phyloP scores from a whole-genome alignment of 2,113 vertebrate species.

The Grantiella picta region DNA sequence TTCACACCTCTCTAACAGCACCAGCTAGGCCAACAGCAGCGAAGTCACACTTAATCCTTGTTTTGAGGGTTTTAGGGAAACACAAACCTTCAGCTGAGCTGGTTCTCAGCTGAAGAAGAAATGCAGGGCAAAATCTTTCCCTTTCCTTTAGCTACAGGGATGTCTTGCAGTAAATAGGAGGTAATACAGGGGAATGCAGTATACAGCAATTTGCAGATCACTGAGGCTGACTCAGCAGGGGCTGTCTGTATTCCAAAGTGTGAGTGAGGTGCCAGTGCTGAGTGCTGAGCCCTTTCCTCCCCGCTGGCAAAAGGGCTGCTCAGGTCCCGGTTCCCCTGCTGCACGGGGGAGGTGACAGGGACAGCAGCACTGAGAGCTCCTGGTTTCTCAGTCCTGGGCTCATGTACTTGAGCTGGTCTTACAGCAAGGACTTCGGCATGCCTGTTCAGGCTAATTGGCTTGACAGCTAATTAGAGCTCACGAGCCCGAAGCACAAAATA shows the following conservation, averaged over 20 bases:
- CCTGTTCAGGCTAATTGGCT: not conserved
- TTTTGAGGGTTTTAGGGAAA: constrained; percentile 26
- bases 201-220: not conserved
- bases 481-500: not conserved
- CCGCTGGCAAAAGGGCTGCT: accelerated
- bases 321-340: not conserved
- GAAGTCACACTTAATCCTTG: constrained; percentile 50
- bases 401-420: not conserved
- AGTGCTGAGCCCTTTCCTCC: not conserved
- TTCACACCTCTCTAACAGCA: constrained; percentile 36
- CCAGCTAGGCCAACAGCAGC: not conserved
- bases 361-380: accelerated
- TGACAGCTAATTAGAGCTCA: constrained; percentile 33
- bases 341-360: not conserved
- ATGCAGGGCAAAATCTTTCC: not conserved
- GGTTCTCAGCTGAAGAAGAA: not conserved
- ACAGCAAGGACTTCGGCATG: not conserved
- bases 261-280: not conserved
- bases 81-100: not conserved
- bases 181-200: not conserved
- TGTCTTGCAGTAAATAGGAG: not conserved
- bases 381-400: not conserved
- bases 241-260: not conserved
- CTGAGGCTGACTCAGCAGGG: not conserved
- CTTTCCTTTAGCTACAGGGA: not conserved